Evolutionary conservation across 2,888 invertebrate genomes (phyloP).

Genomic region (Pristionchus fissidentatus): DNA sequence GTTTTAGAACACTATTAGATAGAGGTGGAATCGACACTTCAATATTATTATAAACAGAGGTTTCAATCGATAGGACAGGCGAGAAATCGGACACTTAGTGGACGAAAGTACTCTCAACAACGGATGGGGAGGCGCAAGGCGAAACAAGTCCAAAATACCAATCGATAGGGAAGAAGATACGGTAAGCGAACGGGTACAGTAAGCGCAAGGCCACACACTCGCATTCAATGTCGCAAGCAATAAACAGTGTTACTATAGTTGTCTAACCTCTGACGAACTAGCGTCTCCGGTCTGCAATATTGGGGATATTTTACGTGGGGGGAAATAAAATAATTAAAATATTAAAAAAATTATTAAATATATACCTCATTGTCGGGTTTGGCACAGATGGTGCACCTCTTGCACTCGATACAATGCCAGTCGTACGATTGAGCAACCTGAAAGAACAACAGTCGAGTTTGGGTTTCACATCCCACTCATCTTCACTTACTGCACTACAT

Average conservation of each 20-base stretch:
- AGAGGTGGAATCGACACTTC: too few species aligned
- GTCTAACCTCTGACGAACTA: neutral
- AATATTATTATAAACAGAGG: too few species aligned
- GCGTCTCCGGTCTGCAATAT: neutral
- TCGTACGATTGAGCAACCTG: slow-evolving; percentile 85
- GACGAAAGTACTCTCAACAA: too few species aligned
- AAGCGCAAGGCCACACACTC: neutral
- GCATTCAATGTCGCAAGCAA: neutral
- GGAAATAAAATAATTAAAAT: neutral
- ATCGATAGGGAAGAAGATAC: neutral
- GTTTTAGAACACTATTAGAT: too few species aligned
- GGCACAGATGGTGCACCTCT: slow-evolving; percentile 88
- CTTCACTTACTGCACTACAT: too few species aligned
- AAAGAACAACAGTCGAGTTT: neutral
- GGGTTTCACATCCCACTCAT: too few species aligned
- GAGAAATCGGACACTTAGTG: neutral
- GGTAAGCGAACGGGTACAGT: neutral
- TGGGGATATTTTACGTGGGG: too few species aligned
- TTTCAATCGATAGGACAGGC: too few species aligned
- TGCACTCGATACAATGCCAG: slow-evolving; percentile 95
- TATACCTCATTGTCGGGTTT: slow-evolving; percentile 85
- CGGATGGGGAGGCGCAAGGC: neutral
- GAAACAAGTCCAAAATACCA: slow-evolving; percentile 18
- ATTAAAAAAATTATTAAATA: neutral
- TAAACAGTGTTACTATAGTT: neutral